Conservation (phyloP, 2,888 invertebrate species). For the Perizoma affinitatum region DNA sequence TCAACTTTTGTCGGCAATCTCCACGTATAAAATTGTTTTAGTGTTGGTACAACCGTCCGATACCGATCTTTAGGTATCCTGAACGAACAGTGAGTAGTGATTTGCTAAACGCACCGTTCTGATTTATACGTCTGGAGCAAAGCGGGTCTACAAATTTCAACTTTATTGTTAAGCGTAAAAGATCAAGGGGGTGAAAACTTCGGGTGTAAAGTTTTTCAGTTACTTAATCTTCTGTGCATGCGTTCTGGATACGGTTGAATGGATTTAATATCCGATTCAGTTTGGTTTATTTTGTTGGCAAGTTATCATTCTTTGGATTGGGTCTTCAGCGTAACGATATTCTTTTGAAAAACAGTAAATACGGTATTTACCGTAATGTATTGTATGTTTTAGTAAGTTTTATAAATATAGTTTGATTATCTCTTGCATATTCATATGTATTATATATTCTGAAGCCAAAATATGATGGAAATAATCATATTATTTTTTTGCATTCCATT, state of each 20-base stretch:
- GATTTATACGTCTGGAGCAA: conserved; percentile 71
- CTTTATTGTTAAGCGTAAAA: conserved; percentile 20
- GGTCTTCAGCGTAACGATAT: conserved; percentile 14
- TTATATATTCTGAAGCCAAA: too few relatives aligned
- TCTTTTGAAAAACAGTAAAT: background rate
- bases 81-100: conserved; percentile 52
- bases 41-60: conserved; percentile 59
- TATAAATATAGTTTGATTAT: too few relatives aligned
- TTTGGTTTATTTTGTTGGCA: conserved; percentile 35
- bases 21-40: conserved; percentile 71
- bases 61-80: conserved; percentile 59
- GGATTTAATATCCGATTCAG: conserved; percentile 35
- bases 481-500: too few relatives aligned
- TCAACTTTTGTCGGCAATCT: conserved; percentile 72
- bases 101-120: conserved; percentile 65
- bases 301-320: conserved; percentile 26
- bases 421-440: too few relatives aligned
- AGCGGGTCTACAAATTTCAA: conserved; percentile 12
- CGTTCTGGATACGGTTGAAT: conserved; percentile 35
- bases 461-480: too few relatives aligned
- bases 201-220: conserved; percentile 25
- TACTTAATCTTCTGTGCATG: conserved; percentile 33
- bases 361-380: too few relatives aligned
- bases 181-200: conserved; percentile 10
- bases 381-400: too few relatives aligned